A percentile compares a stretch with the other conserved stretches of the same genome.
Conservation (phyloP, 2,113 vertebrate genomes). For the Trochalopteron elliotii region DNA sequence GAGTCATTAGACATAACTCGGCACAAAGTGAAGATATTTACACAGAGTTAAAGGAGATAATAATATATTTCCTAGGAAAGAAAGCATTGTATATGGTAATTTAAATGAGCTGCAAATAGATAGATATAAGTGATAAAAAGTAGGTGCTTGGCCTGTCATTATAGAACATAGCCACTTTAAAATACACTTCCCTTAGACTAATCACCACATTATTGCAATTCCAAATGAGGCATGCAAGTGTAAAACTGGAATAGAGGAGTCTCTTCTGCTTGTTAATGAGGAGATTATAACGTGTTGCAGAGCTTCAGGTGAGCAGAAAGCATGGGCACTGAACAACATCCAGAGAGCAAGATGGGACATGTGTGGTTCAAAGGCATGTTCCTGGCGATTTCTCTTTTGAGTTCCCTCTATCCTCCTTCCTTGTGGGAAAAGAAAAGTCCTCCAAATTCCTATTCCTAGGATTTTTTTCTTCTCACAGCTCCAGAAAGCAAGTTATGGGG, state of each 20-base stretch:
- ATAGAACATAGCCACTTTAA: not conserved
- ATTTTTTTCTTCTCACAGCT: not conserved
- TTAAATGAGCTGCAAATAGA: not conserved
- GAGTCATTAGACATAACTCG: not conserved
- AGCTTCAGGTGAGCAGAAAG: not conserved
- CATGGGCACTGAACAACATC: not conserved
- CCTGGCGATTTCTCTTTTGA: not conserved
- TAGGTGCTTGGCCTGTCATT: not conserved
- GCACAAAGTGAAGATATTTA: not conserved
- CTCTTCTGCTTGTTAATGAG: not conserved
- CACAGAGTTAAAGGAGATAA: not conserved
- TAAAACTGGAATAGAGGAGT: not conserved
- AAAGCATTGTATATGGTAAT: not conserved
- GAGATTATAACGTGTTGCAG: not conserved
- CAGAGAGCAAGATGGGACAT: not conserved
- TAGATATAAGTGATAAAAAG: not conserved
- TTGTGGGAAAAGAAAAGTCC: not conserved
- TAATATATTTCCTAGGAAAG: not conserved
- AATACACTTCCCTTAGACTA: not conserved
- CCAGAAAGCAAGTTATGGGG: not conserved
- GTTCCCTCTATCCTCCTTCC: not conserved
- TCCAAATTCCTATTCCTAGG: not conserved
- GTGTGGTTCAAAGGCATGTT: not conserved
- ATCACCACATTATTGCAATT: not conserved
- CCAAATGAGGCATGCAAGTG: not conserved